phyloP scores from a whole-genome alignment of 2,888 invertebrate genomes.

The Pterostichus niger region DNA sequence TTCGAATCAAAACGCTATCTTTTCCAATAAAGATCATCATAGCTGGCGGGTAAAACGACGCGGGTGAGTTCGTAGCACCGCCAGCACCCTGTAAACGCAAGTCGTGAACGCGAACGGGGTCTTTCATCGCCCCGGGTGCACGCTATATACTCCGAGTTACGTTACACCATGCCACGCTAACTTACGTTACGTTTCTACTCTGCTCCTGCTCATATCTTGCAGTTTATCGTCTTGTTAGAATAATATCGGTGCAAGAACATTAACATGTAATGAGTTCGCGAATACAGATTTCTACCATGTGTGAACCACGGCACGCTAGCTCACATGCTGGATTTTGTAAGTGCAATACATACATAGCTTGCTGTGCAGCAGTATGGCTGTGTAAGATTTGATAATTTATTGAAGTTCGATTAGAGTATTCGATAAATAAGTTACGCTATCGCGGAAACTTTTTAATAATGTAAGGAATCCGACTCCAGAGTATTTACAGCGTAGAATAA shows the following conservation, averaged over 20 bases:
- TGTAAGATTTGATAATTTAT: slow-evolving; percentile 6
- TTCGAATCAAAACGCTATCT: slow-evolving; percentile 65
- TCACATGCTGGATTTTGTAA: slow-evolving; percentile 22
- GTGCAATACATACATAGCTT: not conserved
- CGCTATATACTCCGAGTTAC: slow-evolving; percentile 2
- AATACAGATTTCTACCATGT: slow-evolving; percentile 22
- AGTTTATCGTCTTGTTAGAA: slow-evolving; percentile 66
- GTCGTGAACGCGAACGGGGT: slow-evolving; percentile 1
- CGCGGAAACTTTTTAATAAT: slow-evolving; percentile 40
- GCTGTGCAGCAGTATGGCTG: not conserved
- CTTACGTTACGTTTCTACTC: slow-evolving; percentile 30
- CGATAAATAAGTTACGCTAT: not conserved
- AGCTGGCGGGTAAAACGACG: slow-evolving; percentile 36
- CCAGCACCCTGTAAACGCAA: slow-evolving; percentile 48
- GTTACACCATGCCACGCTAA: slow-evolving; percentile 23
- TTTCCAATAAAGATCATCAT: slow-evolving; percentile 62
- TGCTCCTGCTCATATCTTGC: slow-evolving; percentile 56
- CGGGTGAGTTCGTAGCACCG: slow-evolving; percentile 2
- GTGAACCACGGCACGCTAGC: slow-evolving; percentile 27
- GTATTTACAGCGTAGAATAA: slow-evolving; percentile 36
- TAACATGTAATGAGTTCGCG: slow-evolving; percentile 63
- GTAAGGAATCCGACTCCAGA: slow-evolving; percentile 23
- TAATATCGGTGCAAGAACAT: slow-evolving; percentile 63
- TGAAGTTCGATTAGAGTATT: slow-evolving; percentile 1
- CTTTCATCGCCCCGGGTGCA: slow-evolving; percentile 10